These are phyloP conservation scores for Athalia cordata DNA, from an alignment of 2,888 invertebrate genomes.

Conservation along the genomic window DNA sequence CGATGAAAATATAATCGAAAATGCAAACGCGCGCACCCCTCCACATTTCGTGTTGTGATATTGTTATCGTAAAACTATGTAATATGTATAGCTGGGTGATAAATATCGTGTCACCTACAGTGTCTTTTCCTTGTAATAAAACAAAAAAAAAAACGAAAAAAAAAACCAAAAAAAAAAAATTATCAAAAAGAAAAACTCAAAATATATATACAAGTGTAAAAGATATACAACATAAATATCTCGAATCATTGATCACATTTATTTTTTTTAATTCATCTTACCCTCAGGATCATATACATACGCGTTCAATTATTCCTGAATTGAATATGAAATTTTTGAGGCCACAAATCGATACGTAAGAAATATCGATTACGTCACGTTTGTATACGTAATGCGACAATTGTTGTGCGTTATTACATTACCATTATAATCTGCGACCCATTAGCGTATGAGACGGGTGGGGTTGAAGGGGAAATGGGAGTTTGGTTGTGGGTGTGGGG, in stretches of 20 bases:
- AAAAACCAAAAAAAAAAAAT: not conserved
- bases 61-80: slow-evolving; percentile 65
- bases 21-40: slow-evolving; percentile 42
- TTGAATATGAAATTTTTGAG: no score
- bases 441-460: slow-evolving; percentile 21
- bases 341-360: no score
- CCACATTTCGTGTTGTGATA: slow-evolving; percentile 71
- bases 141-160: slow-evolving; percentile 49
- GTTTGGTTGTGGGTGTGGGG: not conserved
- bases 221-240: no score
- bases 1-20: not conserved
- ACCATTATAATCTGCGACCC: slow-evolving; percentile 37
- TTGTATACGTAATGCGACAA: not conserved
- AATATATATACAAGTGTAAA: no score
- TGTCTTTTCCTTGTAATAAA: slow-evolving; percentile 66
- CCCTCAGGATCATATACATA: no score
- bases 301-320: no score
- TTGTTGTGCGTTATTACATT: slow-evolving; percentile 26
- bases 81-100: slow-evolving; percentile 56
- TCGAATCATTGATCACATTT: no score
- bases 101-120: slow-evolving; percentile 62
- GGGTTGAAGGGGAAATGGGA: not conserved
- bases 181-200: no score
- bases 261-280: no score
- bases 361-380: not conserved